Conservation (phyloP, 2,888 invertebrate species). For the Pseudanteris insignis region DNA sequence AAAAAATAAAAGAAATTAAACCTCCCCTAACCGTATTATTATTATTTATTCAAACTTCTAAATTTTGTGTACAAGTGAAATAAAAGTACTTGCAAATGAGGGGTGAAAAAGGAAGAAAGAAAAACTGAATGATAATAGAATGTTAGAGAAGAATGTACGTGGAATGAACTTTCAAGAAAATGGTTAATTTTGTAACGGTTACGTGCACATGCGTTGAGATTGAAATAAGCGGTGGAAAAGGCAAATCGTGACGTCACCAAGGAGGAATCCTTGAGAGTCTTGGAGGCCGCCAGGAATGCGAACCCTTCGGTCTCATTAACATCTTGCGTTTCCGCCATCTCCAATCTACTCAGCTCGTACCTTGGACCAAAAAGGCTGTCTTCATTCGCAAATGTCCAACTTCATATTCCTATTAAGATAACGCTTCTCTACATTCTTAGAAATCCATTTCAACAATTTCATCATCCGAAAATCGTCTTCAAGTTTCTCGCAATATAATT, state of each 20-base stretch:
- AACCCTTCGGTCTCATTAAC: conserved; percentile 67
- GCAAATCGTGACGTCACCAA: conserved; percentile 49
- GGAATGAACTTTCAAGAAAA: conserved; percentile 27
- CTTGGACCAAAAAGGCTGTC: conserved; percentile 52
- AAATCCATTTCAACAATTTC: too few relatives aligned
- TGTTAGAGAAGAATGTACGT: conserved; percentile 23
- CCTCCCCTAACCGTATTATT: too few relatives aligned
- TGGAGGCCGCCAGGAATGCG: conserved; percentile 63
- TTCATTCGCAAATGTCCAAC: conserved; percentile 49
- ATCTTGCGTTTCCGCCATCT: conserved; percentile 62
- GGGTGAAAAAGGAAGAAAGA: too few relatives aligned
- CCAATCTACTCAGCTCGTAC: conserved; percentile 50
- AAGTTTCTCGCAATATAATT: too few relatives aligned
- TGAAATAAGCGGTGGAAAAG: conserved; percentile 51
- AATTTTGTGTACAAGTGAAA: too few relatives aligned
- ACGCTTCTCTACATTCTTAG: too few relatives aligned
- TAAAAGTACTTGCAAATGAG: too few relatives aligned
- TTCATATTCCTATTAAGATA: conserved; percentile 47
- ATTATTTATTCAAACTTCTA: too few relatives aligned
- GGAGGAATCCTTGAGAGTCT: conserved; percentile 64
- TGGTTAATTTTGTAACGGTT: conserved; percentile 44
- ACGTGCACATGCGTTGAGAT: conserved; percentile 52
- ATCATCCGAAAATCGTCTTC: too few relatives aligned
- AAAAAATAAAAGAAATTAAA: too few relatives aligned
- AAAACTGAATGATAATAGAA: too few relatives aligned